Conservation (phyloP, 1,140 invertebrate species). For the Elymnias hypermnestra region DNA sequence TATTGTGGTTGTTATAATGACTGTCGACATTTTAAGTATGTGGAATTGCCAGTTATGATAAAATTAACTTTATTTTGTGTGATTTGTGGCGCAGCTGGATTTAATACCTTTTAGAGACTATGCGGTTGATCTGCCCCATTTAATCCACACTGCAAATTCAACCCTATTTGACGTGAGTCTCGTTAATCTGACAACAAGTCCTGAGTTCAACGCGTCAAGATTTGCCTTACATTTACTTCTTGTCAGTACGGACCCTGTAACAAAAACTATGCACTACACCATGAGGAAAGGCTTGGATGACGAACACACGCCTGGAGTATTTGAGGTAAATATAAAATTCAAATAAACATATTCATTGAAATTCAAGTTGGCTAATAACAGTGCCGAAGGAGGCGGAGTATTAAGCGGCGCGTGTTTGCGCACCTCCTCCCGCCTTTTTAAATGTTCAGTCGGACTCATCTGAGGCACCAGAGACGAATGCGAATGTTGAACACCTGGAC, state of each 20-base stretch:
- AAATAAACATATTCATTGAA: too few relatives aligned
- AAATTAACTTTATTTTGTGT: too few relatives aligned
- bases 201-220: slow-evolving; percentile 72
- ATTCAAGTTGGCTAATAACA: too few relatives aligned
- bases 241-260: slow-evolving; percentile 58
- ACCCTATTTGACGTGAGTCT: slow-evolving; percentile 79
- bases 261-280: slow-evolving; percentile 57
- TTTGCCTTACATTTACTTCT: slow-evolving; percentile 78
- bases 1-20: too few relatives aligned
- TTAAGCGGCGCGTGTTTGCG: too few relatives aligned
- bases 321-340: slow-evolving; percentile 73
- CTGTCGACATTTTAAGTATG: too few relatives aligned
- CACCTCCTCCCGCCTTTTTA: too few relatives aligned
- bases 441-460: too few relatives aligned
- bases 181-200: slow-evolving; percentile 71
- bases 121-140: slow-evolving; percentile 75
- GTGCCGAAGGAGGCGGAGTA: too few relatives aligned
- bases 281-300: slow-evolving; percentile 80
- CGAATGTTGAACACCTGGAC: too few relatives aligned
- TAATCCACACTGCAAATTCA: slow-evolving; percentile 80
- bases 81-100: slow-evolving; percentile 60
- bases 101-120: slow-evolving; percentile 75
- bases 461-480: too few relatives aligned
- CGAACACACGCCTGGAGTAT: slow-evolving; percentile 84
- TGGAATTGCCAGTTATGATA: too few relatives aligned